phyloP scores from a whole-genome alignment of 2,797 vertebrate genomes.

The Australoheros facetus region DNA sequence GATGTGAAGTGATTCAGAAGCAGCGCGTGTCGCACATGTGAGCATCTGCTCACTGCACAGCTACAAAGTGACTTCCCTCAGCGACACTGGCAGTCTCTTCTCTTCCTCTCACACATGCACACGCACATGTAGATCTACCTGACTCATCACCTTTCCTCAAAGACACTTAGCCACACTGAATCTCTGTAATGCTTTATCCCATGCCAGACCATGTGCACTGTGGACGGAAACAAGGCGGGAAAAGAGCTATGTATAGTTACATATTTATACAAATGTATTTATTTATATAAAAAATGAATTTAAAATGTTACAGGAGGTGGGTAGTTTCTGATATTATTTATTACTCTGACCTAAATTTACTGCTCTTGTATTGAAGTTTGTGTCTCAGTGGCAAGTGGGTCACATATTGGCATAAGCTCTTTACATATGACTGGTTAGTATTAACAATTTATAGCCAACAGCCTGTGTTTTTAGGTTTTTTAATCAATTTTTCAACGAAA shows the following conservation, averaged over 20 bases:
- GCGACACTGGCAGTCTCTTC: constrained; percentile 27
- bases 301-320: too few species aligned
- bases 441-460: too few species aligned
- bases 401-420: too few species aligned
- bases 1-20: constrained; percentile 7
- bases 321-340: too few species aligned
- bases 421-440: too few species aligned
- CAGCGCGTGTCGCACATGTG: background rate
- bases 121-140: constrained; percentile 74
- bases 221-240: background rate
- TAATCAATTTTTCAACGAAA: too few species aligned
- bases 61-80: constrained; percentile 41
- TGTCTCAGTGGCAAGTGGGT: too few species aligned
- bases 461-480: too few species aligned
- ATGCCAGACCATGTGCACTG: constrained; percentile 45
- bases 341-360: too few species aligned
- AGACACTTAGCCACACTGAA: constrained; percentile 76
- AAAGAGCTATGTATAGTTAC: background rate
- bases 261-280: too few species aligned
- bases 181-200: constrained; percentile 77
- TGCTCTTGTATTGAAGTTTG: too few species aligned
- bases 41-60: constrained; percentile 10
- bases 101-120: constrained; percentile 60
- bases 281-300: too few species aligned
- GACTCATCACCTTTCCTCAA: constrained; percentile 81